Base-by-base conservation (phyloP, 2,113 vertebrate genomes). In the Speoplatyrhinus poulsoni region DNA sequence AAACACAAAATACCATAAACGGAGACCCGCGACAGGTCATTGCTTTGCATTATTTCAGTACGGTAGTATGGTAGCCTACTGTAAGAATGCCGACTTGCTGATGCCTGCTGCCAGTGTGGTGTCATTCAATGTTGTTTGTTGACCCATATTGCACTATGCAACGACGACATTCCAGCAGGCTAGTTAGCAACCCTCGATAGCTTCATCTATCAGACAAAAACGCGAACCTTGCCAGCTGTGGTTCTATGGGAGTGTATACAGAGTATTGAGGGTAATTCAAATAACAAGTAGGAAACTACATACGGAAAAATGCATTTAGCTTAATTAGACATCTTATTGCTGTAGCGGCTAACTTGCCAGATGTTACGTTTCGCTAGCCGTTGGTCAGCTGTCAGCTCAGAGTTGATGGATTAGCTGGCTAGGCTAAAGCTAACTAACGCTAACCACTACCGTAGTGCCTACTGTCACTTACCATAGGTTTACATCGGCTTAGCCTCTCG, bases 381-480 rank as follows among this genome's bases (percentile, higher is more conserved):
- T 60, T 86, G 81, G 62, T 86, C 85, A 89, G 85, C 88, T 91
- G 89, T 89, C 89, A 88, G 36, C 4, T 6, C 58, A 70, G 66
- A 87, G 87, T 77, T 88, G 83, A 87, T 85, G 79, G 79, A 85
- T 85, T 83, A 84, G 82, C 80, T 54, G 76, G 79, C 79, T 85
- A 80, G 33, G 87, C 85, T 89, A 84, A 81, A 72, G 50, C 41
- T 65, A 68, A 63, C 61, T 17, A 73, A 48, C 33, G 15, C 52
- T 62, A 71, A 71, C 75, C n/a, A 41, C 32, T 33, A 26, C 26
- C 26, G 26, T 26, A n/a, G 54, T 46, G 73, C 62, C 70, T 48
- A 5, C 6, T 56, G 8, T 65, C 73, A 82, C 89, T 75, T 64
- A 91, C 90, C 86, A 57, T 62, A 61, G 47, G 80, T 64, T 41